Base-by-base conservation (phyloP, 2,113 vertebrate genomes). In the Camarhynchus parvulus region DNA sequence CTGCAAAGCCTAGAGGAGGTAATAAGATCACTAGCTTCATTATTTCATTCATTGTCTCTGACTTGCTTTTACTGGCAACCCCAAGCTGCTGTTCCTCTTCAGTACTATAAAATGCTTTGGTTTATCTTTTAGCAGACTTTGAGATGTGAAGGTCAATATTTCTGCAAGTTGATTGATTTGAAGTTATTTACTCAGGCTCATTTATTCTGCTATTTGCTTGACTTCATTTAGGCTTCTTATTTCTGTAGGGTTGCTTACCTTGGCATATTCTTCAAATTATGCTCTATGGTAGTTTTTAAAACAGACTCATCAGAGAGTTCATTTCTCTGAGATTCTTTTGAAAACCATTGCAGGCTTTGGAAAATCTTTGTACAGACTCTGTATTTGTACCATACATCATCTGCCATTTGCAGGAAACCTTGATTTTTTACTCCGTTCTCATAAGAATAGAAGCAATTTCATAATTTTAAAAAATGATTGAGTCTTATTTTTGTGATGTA, bases 1-100 rank as follows among this genome's bases (percentile, higher is more conserved):
- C 92, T 92, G 67, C 69, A 83, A 53, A 96, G 72, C 59, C 79
- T 93, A 42, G 77, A 81, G 94, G 64, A 94, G 69, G 47, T 75
- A 92, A 56, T 83, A 52, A 30, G 50, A 85, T 92, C 87, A 80
- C 46, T n/a, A 62, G 19, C 69, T 93, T 90, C 42, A n/a, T 92
- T 83, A 74, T 81, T 95, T 78, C 64, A 59, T 81, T 90, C 69
- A 37, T n/a, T 90, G 59, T 61, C 47, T 77, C 73, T 89, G 59
- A 52, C 52, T 88, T 33, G 64, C 68, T 88, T 88, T 95, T 92
- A 70, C 79, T 83, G 89, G 76, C 61, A 72, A 13, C 39, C 44
- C 2, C 1, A 2, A 67, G 50, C 56, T 92, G 55, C 64, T 90
- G 30, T 55, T 77, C 72, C 61, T 90, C 61, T 67, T 83, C 68